These are phyloP conservation scores for Frieseomelitta varia DNA, from an alignment of 1,140 invertebrate genomes.

Conservation along the genomic window DNA sequence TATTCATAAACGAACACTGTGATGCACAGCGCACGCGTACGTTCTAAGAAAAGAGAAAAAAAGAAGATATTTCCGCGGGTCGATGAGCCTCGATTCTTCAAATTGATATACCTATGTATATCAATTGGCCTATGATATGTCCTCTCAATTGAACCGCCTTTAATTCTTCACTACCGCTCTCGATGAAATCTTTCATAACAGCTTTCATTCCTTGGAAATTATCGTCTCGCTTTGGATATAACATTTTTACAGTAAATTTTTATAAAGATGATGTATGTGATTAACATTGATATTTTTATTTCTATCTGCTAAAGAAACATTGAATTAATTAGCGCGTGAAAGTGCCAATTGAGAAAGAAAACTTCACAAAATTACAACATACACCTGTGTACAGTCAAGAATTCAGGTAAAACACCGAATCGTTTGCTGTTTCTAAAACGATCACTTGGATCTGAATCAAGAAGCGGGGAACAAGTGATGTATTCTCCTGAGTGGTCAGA, in stretches of 20 bases:
- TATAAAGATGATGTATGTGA: not conserved
- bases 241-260: not conserved
- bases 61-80: not conserved
- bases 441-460: not conserved
- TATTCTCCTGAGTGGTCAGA: slow-evolving; percentile 13
- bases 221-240: not conserved
- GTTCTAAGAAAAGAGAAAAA: slow-evolving; percentile 26
- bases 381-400: not conserved
- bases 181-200: not conserved
- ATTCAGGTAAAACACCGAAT: not conserved
- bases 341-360: not conserved
- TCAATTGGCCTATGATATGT: too few relatives aligned
- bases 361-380: not conserved
- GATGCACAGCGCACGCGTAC: slow-evolving; percentile 37
- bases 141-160: slow-evolving; percentile 3
- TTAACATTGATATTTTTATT: not conserved
- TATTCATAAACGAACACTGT: slow-evolving; percentile 69
- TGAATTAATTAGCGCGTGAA: not conserved
- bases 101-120: not conserved
- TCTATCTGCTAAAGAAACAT: not conserved
- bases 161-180: not conserved
- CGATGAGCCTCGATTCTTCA: not conserved
- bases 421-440: not conserved
- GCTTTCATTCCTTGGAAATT: not conserved
- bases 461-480: slow-evolving; percentile 32